Evolutionary conservation across 2,888 invertebrate genomes (phyloP), one percentile per base, ranked within the genome.

Genomic region (Oxytorus armatus): DNA sequence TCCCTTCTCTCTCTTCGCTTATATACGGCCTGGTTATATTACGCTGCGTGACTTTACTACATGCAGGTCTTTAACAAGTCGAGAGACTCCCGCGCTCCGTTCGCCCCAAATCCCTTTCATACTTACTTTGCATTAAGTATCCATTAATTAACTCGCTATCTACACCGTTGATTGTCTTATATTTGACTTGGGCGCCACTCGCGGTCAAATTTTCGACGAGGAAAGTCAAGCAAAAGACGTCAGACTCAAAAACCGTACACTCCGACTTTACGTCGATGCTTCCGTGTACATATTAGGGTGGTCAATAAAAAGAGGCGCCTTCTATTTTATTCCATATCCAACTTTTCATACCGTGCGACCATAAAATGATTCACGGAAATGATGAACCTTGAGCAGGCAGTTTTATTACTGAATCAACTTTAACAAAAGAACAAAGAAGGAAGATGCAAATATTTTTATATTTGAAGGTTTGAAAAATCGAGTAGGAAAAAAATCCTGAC

Each of bases 41-140:
- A 29, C 36, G 10, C 39, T 42, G 23, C 55, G 29, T 66, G 49
- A 55, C 57, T 72, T 63, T 18, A 70, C 18, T 53, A 44, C 36
- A 44, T 25, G 23, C 55, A 61, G 47, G 16, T 36, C 36, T 55
- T 36, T 57, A 36, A 66, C 29, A 21, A 61, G 21, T 29, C 44
- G 39, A 39, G n/a, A 23, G 44, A 44, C 73, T 77, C 55, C 49
- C 16, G n/a, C 10, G 18, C 29, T 25, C 16, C 18, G 7, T 23
- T 49, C 44, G 51, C 75, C 25, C 68, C 79, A 74, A 55, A 47
- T 70, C 63, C 74, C 59, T 69, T 68, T 69, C 63, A 77, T 85
- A 87, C 87, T 89, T 87, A 88, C 86, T 88, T 87, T 87, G 84
- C 88, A 87, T 89, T 88, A 89, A 89, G 85, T 85, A 82, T 78